Evolutionary conservation across 1,140 invertebrate genomes (phyloP).

Genomic region (Hesperophylax magnus): DNA sequence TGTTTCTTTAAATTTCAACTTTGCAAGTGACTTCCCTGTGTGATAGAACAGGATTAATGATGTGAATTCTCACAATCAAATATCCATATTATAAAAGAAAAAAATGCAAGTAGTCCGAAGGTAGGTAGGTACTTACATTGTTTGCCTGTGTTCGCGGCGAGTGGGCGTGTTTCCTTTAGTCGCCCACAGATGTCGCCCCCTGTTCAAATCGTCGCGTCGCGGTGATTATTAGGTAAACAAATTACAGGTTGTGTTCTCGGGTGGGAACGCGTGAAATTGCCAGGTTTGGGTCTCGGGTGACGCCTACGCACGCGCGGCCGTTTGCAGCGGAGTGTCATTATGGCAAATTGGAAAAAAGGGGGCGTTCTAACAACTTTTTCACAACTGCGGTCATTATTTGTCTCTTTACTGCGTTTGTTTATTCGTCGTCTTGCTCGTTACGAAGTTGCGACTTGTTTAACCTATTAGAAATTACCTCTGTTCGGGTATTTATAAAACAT

Average conservation of each 20-base stretch:
- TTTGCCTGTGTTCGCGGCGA: not conserved
- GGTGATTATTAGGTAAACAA: constrained; percentile 47
- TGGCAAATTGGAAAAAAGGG: constrained; percentile 26
- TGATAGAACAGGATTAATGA: too few species aligned
- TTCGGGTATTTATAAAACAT: too few species aligned
- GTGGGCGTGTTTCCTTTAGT: constrained; percentile 27
- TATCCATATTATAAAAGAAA: too few species aligned
- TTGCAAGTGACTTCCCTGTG: too few species aligned
- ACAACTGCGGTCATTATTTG: not conserved
- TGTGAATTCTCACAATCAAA: too few species aligned
- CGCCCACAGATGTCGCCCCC: constrained; percentile 29
- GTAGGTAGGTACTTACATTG: not conserved
- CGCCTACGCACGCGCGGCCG: constrained; percentile 43
- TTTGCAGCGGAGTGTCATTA: constrained; percentile 25
- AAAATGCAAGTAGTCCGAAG: too few species aligned
- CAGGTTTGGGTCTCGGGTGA: constrained; percentile 14
- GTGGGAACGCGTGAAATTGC: constrained; percentile 39
- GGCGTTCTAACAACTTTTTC: constrained; percentile 27
- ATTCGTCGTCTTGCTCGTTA: too few species aligned
- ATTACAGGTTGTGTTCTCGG: constrained; percentile 45
- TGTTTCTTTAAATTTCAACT: too few species aligned
- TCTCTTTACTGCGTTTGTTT: too few species aligned
- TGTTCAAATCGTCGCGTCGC: not conserved
- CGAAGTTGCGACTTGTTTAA: too few species aligned
- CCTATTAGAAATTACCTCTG: too few species aligned